Conservation (phyloP, 2,113 vertebrate species). For the Myxocyprinus asiaticus region DNA sequence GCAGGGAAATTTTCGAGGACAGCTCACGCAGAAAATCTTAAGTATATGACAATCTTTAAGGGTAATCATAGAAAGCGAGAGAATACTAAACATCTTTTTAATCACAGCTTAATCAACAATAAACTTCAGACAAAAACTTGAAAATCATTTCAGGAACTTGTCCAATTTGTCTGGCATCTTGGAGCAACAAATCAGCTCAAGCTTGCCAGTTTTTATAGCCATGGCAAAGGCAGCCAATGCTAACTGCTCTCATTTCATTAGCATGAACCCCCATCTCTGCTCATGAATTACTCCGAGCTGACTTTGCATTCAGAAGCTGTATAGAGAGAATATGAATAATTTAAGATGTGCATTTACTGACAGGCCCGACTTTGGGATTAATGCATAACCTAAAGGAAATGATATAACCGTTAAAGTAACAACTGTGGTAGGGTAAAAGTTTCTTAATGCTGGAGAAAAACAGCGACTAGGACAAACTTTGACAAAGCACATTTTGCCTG, state of each 20-base stretch:
- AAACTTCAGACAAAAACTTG: neutral
- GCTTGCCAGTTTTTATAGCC: conserved; percentile 1
- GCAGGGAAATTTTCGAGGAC: no score
- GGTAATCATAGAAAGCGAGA: no score
- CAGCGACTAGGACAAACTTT: conserved; percentile 19
- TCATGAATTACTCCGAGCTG: neutral
- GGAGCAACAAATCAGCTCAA: conserved; percentile 11
- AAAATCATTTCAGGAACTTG: neutral
- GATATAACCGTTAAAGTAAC: neutral
- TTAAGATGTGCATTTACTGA: conserved; percentile 14
- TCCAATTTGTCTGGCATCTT: neutral
- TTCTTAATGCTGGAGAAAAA: neutral
- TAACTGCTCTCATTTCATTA: conserved; percentile 22
- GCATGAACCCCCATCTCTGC: conserved; percentile 3
- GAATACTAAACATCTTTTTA: no score
- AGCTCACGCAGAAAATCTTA: no score
- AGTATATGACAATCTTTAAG: no score
- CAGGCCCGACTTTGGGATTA: conserved; percentile 12
- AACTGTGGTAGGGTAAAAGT: neutral
- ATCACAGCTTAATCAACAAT: conserved; percentile 13
- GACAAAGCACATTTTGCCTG: neutral
- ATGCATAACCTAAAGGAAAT: conserved; percentile 12
- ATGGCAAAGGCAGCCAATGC: conserved; percentile 2
- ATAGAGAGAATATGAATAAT: neutral
- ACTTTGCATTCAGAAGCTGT: conserved; percentile 15